These are phyloP conservation scores for Tipula confusa DNA, from an alignment of 2,888 invertebrate genomes.

Conservation along the genomic window DNA sequence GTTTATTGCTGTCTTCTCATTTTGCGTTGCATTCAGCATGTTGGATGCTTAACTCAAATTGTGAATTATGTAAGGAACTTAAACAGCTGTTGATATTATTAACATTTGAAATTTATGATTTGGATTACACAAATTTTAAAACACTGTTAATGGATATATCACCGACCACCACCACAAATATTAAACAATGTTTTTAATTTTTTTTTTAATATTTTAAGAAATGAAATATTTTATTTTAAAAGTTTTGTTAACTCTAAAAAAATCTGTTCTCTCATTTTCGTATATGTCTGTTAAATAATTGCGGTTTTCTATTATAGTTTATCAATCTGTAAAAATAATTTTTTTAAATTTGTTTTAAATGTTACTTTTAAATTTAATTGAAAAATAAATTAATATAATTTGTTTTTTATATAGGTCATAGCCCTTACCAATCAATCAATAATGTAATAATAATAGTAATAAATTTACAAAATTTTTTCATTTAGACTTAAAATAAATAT, in stretches of 20 bases:
- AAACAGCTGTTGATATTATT: too few species aligned
- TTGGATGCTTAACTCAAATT: too few species aligned
- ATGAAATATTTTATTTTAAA: not conserved
- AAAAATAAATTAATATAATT: constrained; percentile 25
- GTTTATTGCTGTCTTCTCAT: too few species aligned
- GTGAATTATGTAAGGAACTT: too few species aligned
- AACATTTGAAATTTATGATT: too few species aligned
- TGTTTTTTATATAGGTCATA: constrained; percentile 8
- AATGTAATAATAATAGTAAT: not conserved
- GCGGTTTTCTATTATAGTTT: not conserved
- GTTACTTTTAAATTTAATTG: not conserved
- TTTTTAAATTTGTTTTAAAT: not conserved
- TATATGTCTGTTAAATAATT: not conserved
- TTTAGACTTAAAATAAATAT: not conserved
- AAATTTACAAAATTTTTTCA: not conserved
- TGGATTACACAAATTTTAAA: too few species aligned
- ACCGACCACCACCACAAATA: too few species aligned
- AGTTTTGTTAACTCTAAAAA: not conserved
- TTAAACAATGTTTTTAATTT: not conserved
- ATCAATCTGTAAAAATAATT: constrained; percentile 3
- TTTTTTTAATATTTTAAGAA: not conserved
- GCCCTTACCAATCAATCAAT: constrained; percentile 25
- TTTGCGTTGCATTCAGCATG: too few species aligned
- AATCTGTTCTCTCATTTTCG: not conserved
- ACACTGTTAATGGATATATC: too few species aligned